phyloP scores from a whole-genome alignment of 1,140 invertebrate species.

The Phocides pigmalion region DNA sequence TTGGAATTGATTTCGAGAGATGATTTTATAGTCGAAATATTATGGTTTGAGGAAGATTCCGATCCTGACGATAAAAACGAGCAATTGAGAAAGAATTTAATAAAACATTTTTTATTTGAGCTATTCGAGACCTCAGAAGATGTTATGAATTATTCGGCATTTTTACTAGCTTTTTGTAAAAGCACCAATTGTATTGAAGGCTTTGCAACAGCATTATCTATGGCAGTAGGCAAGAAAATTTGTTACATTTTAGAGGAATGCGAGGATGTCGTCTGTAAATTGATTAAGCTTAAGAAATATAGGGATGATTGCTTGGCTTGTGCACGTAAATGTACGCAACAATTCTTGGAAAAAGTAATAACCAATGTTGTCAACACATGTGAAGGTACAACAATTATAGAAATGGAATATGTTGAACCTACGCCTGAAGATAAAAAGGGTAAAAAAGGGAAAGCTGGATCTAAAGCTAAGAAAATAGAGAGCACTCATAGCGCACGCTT shows the following conservation, averaged over 20 bases:
- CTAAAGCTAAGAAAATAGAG: constrained; percentile 55
- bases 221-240: constrained; percentile 82
- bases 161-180: constrained; percentile 86
- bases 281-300: constrained; percentile 69
- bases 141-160: constrained; percentile 84
- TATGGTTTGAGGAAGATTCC: constrained; percentile 85
- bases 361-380: constrained; percentile 63
- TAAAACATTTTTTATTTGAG: constrained; percentile 83
- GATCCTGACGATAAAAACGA: constrained; percentile 49
- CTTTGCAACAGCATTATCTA: constrained; percentile 83
- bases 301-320: constrained; percentile 66
- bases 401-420: constrained; percentile 57
- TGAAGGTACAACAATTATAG: constrained; percentile 62
- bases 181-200: constrained; percentile 80
- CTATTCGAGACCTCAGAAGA: constrained; percentile 78
- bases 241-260: constrained; percentile 80
- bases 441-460: constrained; percentile 55
- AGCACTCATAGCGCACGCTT: constrained; percentile 52
- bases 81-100: constrained; percentile 63
- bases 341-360: constrained; percentile 62
- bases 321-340: constrained; percentile 56
- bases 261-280: constrained; percentile 63
- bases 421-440: constrained; percentile 59
- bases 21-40: constrained; percentile 64
- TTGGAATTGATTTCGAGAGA: constrained; percentile 71